Conservation (phyloP, 23 tunicate genomes). For the Trididemnum miniatum region DNA sequence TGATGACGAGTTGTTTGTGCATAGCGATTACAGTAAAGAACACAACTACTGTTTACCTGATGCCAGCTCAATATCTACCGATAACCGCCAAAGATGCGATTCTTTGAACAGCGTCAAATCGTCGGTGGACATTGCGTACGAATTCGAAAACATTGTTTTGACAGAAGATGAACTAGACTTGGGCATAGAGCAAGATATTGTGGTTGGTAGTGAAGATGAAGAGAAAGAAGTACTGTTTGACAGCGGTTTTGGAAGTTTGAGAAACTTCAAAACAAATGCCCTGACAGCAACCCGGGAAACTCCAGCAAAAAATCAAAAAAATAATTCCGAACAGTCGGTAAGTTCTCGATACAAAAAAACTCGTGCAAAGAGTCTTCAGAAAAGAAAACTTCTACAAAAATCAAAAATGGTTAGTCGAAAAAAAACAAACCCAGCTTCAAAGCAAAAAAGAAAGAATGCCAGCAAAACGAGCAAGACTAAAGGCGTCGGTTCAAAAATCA, state of each 20-base stretch:
- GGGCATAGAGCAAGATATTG: slow-evolving; percentile 20
- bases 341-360: not conserved
- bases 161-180: slow-evolving; percentile 37
- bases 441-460: not conserved
- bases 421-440: too few species aligned
- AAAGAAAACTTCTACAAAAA: not conserved
- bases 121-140: slow-evolving; percentile 90
- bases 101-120: slow-evolving; percentile 80
- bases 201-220: slow-evolving; percentile 35
- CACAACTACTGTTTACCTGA: slow-evolving; percentile 57
- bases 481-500: not conserved
- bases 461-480: not conserved
- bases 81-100: slow-evolving; percentile 16
- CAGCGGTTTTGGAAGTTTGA: slow-evolving; percentile 79
- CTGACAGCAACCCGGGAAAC: too few species aligned
- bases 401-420: too few species aligned
- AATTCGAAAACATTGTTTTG: slow-evolving; percentile 68
- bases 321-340: not conserved
- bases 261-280: slow-evolving; percentile 7
- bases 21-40: slow-evolving; percentile 56
- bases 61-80: not conserved
- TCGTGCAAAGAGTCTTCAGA: not conserved
- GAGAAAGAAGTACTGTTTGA: slow-evolving; percentile 45
- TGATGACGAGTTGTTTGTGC: slow-evolving; percentile 42
- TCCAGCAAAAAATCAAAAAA: not conserved